Evolutionary conservation across 1,140 invertebrate genomes (phyloP).

Genomic region (Theocolax elegans): DNA sequence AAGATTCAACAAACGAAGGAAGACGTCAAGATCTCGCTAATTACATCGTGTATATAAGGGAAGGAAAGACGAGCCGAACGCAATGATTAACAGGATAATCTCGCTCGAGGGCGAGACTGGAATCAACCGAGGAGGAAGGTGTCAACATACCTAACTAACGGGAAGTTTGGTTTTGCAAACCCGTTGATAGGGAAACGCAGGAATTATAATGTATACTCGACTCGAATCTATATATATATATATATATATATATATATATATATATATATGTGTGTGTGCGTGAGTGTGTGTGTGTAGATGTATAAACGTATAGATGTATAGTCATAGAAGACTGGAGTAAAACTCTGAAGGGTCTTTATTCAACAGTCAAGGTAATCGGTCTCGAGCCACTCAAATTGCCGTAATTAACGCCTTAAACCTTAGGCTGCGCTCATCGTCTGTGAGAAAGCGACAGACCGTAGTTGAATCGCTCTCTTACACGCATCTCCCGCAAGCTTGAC

Average conservation of each 20-base stretch:
- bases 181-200: neutral
- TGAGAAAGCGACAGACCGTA: neutral
- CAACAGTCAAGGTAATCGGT: neutral
- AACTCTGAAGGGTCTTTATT: constrained; percentile 1
- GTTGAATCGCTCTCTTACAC: neutral
- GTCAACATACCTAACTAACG: constrained; percentile 26
- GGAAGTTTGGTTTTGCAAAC: neutral
- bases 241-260: too few relatives aligned
- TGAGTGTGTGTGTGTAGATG: neutral
- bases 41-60: neutral
- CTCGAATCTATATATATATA: too few relatives aligned
- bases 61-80: neutral
- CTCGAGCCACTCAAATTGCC: neutral
- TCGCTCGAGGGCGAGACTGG: neutral
- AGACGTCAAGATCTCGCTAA: neutral
- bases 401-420: neutral
- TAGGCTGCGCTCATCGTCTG: too few relatives aligned
- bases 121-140: neutral
- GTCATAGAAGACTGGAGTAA: too few relatives aligned
- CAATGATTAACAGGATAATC: constrained; percentile 3
- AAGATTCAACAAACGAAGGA: too few relatives aligned
- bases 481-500: neutral
- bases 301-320: neutral
- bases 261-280: too few relatives aligned
- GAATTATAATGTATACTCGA: neutral